Percentiles rank a stretch among this genome's conserved stretches.
These are phyloP conservation scores for Spicauda simplicius DNA, from an alignment of 2,888 invertebrate genomes.

Conservation along the genomic window DNA sequence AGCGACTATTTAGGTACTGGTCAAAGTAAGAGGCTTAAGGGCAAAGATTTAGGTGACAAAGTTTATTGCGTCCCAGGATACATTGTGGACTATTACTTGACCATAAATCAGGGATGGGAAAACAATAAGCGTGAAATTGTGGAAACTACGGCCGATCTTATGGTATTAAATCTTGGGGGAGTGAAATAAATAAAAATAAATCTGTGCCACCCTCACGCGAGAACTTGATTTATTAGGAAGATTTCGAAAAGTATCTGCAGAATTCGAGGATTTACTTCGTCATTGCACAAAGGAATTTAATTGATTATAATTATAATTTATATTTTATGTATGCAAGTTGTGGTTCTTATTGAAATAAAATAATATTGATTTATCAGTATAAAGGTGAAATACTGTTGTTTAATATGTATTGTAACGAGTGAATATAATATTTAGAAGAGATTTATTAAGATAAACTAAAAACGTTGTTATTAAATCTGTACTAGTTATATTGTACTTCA, in stretches of 20 bases:
- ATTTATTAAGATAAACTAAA: too few species aligned
- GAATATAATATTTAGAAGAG: too few species aligned
- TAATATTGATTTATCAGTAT: too few species aligned
- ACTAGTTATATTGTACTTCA: too few species aligned
- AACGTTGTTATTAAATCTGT: too few species aligned
- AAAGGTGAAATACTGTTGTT: too few species aligned
- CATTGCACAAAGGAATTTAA: constrained; percentile 2
- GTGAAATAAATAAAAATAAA: constrained; percentile 85
- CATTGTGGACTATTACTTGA: constrained; percentile 79
- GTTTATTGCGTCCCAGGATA: constrained; percentile 81
- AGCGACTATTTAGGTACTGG: constrained; percentile 26
- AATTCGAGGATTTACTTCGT: constrained; percentile 6
- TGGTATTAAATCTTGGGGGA: constrained; percentile 81
- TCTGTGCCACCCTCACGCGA: constrained; percentile 72
- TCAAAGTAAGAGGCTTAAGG: constrained; percentile 74
- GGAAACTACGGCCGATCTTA: constrained; percentile 75
- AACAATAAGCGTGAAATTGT: constrained; percentile 86
- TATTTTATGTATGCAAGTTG: too few species aligned
- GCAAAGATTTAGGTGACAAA: constrained; percentile 83
- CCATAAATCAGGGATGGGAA: constrained; percentile 84
- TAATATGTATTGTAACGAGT: too few species aligned
- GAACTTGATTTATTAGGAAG: constrained; percentile 76
- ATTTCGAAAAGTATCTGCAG: constrained; percentile 45
- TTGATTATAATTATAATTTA: not conserved
- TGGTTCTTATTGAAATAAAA: too few species aligned